Conservation (phyloP, 2,797 vertebrate genomes). For the Acropternis orthonyx region DNA sequence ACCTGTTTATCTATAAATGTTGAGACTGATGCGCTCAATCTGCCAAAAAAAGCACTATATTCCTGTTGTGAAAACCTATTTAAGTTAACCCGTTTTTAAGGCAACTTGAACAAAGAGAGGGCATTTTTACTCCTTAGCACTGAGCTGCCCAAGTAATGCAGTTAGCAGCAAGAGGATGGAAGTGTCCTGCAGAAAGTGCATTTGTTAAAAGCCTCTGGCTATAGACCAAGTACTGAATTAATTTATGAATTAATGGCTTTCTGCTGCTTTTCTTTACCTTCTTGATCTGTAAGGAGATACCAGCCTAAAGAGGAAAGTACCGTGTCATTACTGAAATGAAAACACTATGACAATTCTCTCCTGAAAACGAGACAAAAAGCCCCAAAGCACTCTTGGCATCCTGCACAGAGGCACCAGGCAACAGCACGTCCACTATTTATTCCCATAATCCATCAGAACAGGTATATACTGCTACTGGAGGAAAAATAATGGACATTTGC, state of each 20-base stretch:
- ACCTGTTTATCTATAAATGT: conserved; percentile 4
- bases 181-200: conserved; percentile 1
- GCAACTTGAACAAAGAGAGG: neutral
- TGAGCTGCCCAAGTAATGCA: neutral
- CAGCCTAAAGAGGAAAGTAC: neutral
- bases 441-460: neutral
- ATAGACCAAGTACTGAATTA: conserved; percentile 28
- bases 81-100: neutral
- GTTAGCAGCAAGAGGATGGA: conserved; percentile 2
- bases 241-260: conserved; percentile 39
- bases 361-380: neutral
- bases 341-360: neutral
- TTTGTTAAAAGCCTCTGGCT: conserved; percentile 54
- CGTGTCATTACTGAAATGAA: neutral
- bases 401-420: neutral
- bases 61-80: neutral
- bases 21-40: conserved; percentile 12
- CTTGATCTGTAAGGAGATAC: neutral
- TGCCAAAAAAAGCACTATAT: neutral
- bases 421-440: neutral
- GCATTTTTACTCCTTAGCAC: neutral
- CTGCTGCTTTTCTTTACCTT: conserved; percentile 18
- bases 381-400: neutral
- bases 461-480: neutral
- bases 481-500: neutral